Evolutionary conservation across 2,113 vertebrate species (phyloP).

Genomic region (Pedionomus torquatus): DNA sequence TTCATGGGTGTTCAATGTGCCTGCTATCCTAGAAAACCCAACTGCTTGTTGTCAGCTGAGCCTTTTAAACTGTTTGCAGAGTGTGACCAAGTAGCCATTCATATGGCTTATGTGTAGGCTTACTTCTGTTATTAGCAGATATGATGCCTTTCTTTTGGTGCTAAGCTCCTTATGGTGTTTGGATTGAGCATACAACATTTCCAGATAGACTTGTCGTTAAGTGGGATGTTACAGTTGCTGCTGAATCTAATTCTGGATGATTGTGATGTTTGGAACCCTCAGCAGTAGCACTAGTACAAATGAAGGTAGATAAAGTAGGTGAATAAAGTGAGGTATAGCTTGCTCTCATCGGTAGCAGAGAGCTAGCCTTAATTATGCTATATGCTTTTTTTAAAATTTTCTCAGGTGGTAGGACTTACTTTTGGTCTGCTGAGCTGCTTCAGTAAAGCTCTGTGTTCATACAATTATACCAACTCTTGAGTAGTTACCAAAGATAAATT

Average conservation of each 20-base stretch:
- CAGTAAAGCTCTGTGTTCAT: neutral
- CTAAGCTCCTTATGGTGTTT: neutral
- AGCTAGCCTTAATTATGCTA: accelerated
- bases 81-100: neutral
- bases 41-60: neutral
- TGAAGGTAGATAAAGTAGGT: neutral
- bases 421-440: neutral
- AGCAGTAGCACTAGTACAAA: neutral
- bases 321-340: neutral
- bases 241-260: neutral
- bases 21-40: too few species aligned
- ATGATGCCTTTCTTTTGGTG: neutral
- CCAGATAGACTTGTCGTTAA: neutral
- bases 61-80: neutral
- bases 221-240: neutral
- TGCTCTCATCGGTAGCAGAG: neutral
- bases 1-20: too few species aligned
- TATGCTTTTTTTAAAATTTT: neutral
- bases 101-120: neutral
- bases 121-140: neutral
- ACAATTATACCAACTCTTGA: neutral
- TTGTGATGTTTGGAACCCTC: neutral
- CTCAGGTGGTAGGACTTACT: neutral
- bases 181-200: neutral
- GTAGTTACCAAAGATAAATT: neutral